These are phyloP conservation scores for Drosophila serrata DNA, from an alignment of 1,140 invertebrate species.

Conservation along the genomic window DNA sequence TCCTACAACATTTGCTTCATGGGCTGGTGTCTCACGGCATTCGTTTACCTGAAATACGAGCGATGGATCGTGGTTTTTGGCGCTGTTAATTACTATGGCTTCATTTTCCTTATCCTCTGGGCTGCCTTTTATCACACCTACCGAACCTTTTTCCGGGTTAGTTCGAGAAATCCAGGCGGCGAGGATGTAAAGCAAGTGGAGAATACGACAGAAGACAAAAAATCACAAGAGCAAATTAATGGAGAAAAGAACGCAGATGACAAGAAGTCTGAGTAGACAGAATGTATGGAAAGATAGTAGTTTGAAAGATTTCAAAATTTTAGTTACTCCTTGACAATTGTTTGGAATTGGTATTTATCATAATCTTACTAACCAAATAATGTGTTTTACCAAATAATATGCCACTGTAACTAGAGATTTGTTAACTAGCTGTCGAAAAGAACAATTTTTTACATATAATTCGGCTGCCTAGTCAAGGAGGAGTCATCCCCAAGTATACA, in stretches of 20 bases:
- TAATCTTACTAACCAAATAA: slow-evolving; percentile 43
- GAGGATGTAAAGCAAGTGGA: neutral
- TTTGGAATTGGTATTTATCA: slow-evolving; percentile 19
- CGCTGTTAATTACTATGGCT: slow-evolving; percentile 89
- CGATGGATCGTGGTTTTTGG: slow-evolving; percentile 88
- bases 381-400: slow-evolving; percentile 44
- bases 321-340: slow-evolving; percentile 30
- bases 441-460: slow-evolving; percentile 25
- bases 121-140: slow-evolving; percentile 48
- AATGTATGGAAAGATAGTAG: neutral
- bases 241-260: slow-evolving; percentile 17
- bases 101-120: slow-evolving; percentile 88
- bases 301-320: slow-evolving; percentile 21
- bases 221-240: neutral
- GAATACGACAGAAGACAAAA: neutral
- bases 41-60: slow-evolving; percentile 90
- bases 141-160: slow-evolving; percentile 6
- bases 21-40: slow-evolving; percentile 94
- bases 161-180: slow-evolving; percentile 5
- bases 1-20: slow-evolving; percentile 92
- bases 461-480: slow-evolving; percentile 51
- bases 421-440: slow-evolving; percentile 38
- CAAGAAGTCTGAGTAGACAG: slow-evolving; percentile 33
- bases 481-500: slow-evolving; percentile 26
- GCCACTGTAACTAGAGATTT: slow-evolving; percentile 40